phyloP scores from a whole-genome alignment of 53 echinoderm and acorn worm species.

The Actinopyga echinites region DNA sequence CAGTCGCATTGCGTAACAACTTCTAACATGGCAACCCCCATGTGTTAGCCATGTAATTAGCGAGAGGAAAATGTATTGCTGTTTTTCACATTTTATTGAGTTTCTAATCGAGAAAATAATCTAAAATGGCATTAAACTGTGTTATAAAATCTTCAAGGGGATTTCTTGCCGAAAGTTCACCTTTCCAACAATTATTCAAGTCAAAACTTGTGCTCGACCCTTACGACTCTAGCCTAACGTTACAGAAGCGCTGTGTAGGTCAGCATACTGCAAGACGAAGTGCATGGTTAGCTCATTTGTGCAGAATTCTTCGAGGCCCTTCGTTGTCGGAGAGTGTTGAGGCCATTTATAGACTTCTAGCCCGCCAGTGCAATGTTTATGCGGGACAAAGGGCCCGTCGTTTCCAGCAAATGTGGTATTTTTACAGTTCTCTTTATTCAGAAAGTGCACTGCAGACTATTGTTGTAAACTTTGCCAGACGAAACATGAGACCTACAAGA shows the following conservation, averaged over 20 bases:
- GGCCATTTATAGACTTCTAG: slow-evolving; percentile 58
- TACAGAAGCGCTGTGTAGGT: neutral
- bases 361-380: slow-evolving; percentile 76
- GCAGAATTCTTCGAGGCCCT: slow-evolving; percentile 40
- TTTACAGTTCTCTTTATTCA: slow-evolving; percentile 76
- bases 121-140: no score
- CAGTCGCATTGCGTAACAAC: no score
- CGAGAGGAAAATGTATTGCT: no score
- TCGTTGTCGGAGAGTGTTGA: slow-evolving; percentile 57
- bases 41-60: no score
- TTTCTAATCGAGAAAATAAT: no score
- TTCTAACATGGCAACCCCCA: no score
- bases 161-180: no score
- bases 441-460: slow-evolving; percentile 74
- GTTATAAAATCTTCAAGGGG: no score
- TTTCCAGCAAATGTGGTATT: slow-evolving; percentile 67
- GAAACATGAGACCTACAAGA: slow-evolving; percentile 60
- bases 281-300: neutral
- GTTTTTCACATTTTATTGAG: no score
- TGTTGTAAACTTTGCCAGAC: slow-evolving; percentile 72
- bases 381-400: slow-evolving; percentile 78
- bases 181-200: no score
- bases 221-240: neutral
- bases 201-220: neutral
- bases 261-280: neutral